Evolutionary conservation across 2,113 vertebrate genomes (phyloP).

Genomic region (Lutjanus erythropterus): DNA sequence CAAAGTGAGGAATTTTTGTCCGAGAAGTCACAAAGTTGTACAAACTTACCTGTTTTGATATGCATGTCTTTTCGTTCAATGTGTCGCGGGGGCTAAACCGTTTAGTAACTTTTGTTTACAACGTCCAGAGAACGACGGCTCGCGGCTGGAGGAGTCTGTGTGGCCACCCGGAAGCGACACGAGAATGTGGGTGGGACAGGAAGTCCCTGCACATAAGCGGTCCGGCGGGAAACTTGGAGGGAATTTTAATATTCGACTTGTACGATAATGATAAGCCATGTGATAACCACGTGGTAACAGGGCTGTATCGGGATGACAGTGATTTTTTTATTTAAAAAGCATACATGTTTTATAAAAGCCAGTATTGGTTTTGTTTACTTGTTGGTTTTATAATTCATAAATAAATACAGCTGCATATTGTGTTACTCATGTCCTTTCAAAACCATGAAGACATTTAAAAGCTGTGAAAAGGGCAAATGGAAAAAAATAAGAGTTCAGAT

Average conservation of each 20-base stretch:
- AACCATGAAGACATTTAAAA: not conserved
- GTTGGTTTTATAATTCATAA: too few species aligned
- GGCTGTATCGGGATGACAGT: fast-evolving
- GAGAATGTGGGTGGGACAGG: slow-evolving; percentile 76
- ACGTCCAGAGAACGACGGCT: slow-evolving; percentile 55
- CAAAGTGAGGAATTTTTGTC: not conserved
- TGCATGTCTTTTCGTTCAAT: slow-evolving; percentile 80
- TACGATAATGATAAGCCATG: not conserved
- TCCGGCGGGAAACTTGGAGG: slow-evolving; percentile 74
- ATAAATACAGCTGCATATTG: not conserved
- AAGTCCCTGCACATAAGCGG: slow-evolving; percentile 65
- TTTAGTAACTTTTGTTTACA: slow-evolving; percentile 80
- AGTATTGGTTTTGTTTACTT: not conserved
- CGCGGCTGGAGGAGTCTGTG: slow-evolving; percentile 52
- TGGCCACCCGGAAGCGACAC: slow-evolving; percentile 79
- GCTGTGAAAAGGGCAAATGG: not conserved
- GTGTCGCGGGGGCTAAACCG: slow-evolving; percentile 59
- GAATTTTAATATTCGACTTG: slow-evolving; percentile 20
- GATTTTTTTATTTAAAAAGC: not conserved
- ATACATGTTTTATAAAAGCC: not conserved
- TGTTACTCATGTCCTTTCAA: not conserved
- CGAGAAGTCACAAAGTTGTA: not conserved
- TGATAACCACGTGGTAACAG: slow-evolving; percentile 17
- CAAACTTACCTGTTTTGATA: slow-evolving; percentile 83
- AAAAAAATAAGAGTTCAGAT: not conserved